Evolutionary conservation across 2,113 vertebrate genomes (phyloP), one percentile per base, ranked within the genome.

Genomic region (Tyto alba): DNA sequence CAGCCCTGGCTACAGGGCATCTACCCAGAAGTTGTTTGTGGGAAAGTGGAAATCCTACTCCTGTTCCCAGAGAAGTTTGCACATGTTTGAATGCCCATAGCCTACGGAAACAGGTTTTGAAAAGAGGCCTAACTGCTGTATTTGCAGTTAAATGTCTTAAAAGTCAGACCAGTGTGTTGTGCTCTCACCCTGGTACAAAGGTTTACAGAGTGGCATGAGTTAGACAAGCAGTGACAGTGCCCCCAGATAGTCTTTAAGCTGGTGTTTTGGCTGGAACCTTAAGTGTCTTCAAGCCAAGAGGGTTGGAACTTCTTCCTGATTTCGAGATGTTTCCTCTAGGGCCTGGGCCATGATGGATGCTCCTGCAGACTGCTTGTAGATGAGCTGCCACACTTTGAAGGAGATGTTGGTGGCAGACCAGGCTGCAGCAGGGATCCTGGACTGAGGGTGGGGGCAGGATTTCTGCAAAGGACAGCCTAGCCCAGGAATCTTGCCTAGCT

Each of bases 281-380:
- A 16, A 78, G 9, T 7, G 11, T 36, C 43, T 68, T 43, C 22
- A 66, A 71, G 50, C 10, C 36, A 81, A 74, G 64, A 62, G 7
- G 34, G 5, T 9, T 66, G 41, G 71, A 82, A 75, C 14, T 43
- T 16, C 43, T 80, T 74, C 64, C 15, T 22, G 23, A 11, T 69
- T 74, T n/a, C 55, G 45, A 14, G n/a, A 16, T 64, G 55, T 19
- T 76, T 47, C 2, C 10, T 36, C 23, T 47, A 9, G 34, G 0
- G 2, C 50, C 41, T 25, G 62, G 23, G 25, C 38, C 2, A 1
- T 0, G 1, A 50, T 3, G 12, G 32, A 18, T 30, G 23, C 47
- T 78, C 23, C 59, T 67, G 41, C 25, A 45, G 79, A 10, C 16
- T 3, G 48, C 59, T 15, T 52, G 12, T 26, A 48, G 52, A 11